Percentiles rank a stretch among this genome's conserved stretches.
Evolutionary conservation across 2,888 invertebrate genomes (phyloP).

Genomic region (Euzophera pinguis): DNA sequence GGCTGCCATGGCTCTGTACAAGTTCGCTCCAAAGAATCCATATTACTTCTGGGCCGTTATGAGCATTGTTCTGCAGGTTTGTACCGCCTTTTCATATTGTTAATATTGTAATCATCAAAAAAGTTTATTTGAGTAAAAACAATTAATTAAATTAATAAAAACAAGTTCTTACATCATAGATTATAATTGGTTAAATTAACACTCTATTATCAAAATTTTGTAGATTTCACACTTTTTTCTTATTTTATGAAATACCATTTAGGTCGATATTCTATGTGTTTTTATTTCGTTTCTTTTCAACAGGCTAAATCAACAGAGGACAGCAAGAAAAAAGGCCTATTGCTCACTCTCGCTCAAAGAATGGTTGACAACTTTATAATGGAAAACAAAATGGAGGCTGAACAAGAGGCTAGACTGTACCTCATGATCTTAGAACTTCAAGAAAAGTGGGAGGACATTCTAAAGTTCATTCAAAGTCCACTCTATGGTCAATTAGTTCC

Average conservation of each 20-base stretch:
- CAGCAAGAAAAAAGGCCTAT: constrained; percentile 82
- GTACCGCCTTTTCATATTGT: neutral
- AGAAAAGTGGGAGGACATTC: constrained; percentile 89
- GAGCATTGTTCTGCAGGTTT: constrained; percentile 96
- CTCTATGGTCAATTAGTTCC: constrained; percentile 84
- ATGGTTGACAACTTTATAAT: constrained; percentile 95
- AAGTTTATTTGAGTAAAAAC: too few species aligned
- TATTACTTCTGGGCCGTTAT: constrained; percentile 99
- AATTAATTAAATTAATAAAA: too few species aligned
- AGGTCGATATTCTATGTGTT: too few species aligned
- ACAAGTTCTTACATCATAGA: too few species aligned
- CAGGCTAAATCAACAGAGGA: constrained; percentile 72
- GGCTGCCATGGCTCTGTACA: constrained; percentile 93
- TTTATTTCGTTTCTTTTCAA: neutral
- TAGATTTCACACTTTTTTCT: too few species aligned
- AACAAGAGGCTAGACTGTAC: constrained; percentile 95
- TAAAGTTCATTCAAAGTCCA: constrained; percentile 89
- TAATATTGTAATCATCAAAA: too few species aligned
- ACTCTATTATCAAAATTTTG: too few species aligned
- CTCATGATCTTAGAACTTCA: constrained; percentile 89
- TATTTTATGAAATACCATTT: too few species aligned
- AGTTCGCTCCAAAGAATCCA: constrained; percentile 94
- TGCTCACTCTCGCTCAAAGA: constrained; percentile 92
- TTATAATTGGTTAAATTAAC: too few species aligned
- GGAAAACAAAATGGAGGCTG: constrained; percentile 94